phyloP scores from a whole-genome alignment of 2,797 vertebrate species.

The Catostomus latipinnis region DNA sequence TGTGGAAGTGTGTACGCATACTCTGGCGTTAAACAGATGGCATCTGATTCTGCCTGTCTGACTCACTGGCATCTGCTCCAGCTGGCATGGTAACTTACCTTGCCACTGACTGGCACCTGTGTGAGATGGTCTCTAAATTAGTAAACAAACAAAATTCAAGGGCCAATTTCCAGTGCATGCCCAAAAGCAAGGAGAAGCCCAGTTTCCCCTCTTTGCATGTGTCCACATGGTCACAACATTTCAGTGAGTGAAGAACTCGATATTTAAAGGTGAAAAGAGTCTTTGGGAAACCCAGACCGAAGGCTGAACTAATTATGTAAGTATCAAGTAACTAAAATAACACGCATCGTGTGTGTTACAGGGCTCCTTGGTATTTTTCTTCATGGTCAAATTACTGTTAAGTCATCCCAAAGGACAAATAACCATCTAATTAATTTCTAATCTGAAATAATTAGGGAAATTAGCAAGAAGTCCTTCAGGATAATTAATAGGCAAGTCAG shows the following conservation, averaged over 20 bases:
- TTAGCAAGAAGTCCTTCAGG: constrained; percentile 44
- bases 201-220: neutral
- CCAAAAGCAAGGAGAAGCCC: neutral
- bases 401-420: constrained; percentile 44
- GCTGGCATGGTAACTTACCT: constrained; percentile 47
- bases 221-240: constrained; percentile 8
- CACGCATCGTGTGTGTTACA: neutral
- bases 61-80: constrained; percentile 48
- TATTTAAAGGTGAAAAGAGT: constrained; percentile 9
- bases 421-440: constrained; percentile 46
- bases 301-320: neutral
- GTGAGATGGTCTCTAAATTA: constrained; percentile 40
- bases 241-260: constrained; percentile 7
- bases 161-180: constrained; percentile 10
- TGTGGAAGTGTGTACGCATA: constrained; percentile 34
- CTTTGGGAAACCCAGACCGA: constrained; percentile 1
- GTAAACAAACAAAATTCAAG: constrained; percentile 34
- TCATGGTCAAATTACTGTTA: constrained; percentile 26
- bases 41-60: constrained; percentile 49
- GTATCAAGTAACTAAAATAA: no score
- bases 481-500: constrained; percentile 44
- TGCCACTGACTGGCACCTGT: constrained; percentile 50
- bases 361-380: neutral
- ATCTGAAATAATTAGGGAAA: constrained; percentile 50
- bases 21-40: constrained; percentile 55